A percentile compares a stretch with the other conserved stretches of the same genome.
Conservation (phyloP, 2,797 vertebrate genomes). For the Acipenser ruthenus region DNA sequence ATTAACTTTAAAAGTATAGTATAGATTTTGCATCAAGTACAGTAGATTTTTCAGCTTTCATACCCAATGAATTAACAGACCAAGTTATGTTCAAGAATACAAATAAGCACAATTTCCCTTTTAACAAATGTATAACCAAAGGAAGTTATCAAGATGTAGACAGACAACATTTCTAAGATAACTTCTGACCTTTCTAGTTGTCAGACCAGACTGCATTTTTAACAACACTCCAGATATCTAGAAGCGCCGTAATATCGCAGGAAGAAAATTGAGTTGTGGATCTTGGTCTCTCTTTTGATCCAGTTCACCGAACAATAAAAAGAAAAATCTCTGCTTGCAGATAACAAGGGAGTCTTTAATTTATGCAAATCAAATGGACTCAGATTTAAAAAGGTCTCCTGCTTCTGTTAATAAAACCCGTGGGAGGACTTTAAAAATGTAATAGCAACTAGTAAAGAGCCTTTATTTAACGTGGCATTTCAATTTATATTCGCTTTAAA, state of each 20-base stretch:
- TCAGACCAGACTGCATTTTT: neutral
- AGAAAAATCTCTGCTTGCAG: neutral
- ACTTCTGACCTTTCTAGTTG: slow-evolving; percentile 64
- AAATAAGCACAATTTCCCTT: slow-evolving; percentile 55
- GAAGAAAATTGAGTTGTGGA: neutral
- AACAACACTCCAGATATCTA: too few relatives aligned
- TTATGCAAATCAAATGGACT: slow-evolving; percentile 14
- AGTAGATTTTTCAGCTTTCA: slow-evolving; percentile 50
- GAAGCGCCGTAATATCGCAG: neutral
- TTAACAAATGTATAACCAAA: slow-evolving; percentile 37
- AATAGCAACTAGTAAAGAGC: slow-evolving; percentile 22
- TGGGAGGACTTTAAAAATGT: slow-evolving; percentile 20
- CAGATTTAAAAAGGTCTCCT: slow-evolving; percentile 3
- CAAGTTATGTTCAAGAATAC: slow-evolving; percentile 54
- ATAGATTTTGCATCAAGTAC: too few relatives aligned
- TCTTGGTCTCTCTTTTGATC: slow-evolving; percentile 11
- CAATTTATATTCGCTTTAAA: slow-evolving; percentile 17
- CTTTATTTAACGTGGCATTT: slow-evolving; percentile 11
- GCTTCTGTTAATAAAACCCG: slow-evolving; percentile 19
- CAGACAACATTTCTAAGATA: slow-evolving; percentile 56
- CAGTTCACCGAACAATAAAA: slow-evolving; percentile 7
- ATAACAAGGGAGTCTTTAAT: slow-evolving; percentile 15
- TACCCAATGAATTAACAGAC: slow-evolving; percentile 56
- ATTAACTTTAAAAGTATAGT: too few relatives aligned
- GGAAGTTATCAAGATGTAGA: neutral